Conservation (phyloP, 2,888 invertebrate species). For the Philereme vetulata region DNA sequence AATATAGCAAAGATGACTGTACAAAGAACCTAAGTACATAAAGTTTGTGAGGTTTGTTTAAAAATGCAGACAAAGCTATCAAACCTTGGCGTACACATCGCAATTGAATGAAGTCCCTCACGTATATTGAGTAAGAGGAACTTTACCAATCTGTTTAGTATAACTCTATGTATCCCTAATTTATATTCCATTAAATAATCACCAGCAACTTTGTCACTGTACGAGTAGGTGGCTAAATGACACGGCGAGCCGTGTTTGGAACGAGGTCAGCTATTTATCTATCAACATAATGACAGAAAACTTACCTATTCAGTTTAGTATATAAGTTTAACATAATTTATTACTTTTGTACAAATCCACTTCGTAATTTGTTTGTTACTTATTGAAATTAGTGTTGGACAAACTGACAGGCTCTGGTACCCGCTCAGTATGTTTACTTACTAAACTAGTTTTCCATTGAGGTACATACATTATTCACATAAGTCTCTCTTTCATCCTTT, state of each 20-base stretch:
- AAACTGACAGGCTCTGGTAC: not conserved
- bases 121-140: not conserved
- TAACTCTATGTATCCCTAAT: not conserved
- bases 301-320: no score
- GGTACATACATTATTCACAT: slow-evolving; percentile 22
- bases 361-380: not conserved
- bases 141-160: not conserved
- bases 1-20: no score
- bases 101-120: not conserved
- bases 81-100: slow-evolving; percentile 7
- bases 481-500: slow-evolving; percentile 17
- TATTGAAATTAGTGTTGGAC: slow-evolving; percentile 2
- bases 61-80: not conserved
- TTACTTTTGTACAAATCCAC: no score
- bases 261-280: not conserved
- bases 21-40: no score
- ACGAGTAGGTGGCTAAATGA: slow-evolving; percentile 3
- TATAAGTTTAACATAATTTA: no score
- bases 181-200: slow-evolving; percentile 1
- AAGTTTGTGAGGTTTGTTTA: no score
- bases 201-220: no score
- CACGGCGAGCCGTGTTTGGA: not conserved
- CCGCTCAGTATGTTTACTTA: not conserved
- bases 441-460: slow-evolving; percentile 12
- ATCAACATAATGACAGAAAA: no score